A percentile compares a stretch with the other conserved stretches of the same genome.
These are phyloP conservation scores for Apis florea DNA, from an alignment of 1,140 invertebrate genomes.

Conservation along the genomic window DNA sequence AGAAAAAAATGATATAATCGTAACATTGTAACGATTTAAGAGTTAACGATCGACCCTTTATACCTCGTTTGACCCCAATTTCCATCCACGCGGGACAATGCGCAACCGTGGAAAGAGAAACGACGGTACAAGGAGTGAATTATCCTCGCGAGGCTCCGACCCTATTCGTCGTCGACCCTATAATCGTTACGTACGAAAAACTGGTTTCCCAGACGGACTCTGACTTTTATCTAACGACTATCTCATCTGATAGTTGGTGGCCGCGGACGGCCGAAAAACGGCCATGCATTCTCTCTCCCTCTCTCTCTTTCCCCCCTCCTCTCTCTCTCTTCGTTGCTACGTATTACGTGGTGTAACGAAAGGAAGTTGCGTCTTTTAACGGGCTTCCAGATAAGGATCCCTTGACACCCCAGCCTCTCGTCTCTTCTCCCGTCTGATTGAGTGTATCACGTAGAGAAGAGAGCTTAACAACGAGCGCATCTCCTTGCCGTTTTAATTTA, in stretches of 20 bases:
- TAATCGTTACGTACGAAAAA: conserved; percentile 62
- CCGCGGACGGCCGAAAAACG: conserved; percentile 41
- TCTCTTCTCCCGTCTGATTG: conserved; percentile 22
- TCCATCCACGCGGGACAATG: background rate
- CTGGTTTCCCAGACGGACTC: conserved; percentile 51
- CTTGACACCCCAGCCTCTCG: conserved; percentile 22
- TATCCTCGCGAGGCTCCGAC: conserved; percentile 47
- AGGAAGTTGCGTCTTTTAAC: conserved; percentile 25
- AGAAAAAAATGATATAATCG: too few species aligned
- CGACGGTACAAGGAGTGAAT: conserved; percentile 17
- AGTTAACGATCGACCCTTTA: background rate
- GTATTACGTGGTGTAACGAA: background rate
- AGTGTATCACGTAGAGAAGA: conserved; percentile 12
- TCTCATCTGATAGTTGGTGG: conserved; percentile 60
- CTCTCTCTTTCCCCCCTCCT: too few species aligned
- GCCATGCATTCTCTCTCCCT: background rate
- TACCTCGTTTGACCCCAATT: background rate
- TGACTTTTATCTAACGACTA: conserved; percentile 62
- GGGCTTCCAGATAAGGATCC: conserved; percentile 43
- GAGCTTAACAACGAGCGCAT: background rate
- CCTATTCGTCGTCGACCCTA: conserved; percentile 52
- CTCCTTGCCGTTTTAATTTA: conserved; percentile 27
- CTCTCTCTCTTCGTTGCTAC: conserved; percentile 2
- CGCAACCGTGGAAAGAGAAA: conserved; percentile 15
- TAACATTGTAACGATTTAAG: background rate